A percentile compares a stretch with the other conserved stretches of the same genome.
phyloP scores from a whole-genome alignment of 2,797 vertebrate genomes.

The Peromyscus nudipes region DNA sequence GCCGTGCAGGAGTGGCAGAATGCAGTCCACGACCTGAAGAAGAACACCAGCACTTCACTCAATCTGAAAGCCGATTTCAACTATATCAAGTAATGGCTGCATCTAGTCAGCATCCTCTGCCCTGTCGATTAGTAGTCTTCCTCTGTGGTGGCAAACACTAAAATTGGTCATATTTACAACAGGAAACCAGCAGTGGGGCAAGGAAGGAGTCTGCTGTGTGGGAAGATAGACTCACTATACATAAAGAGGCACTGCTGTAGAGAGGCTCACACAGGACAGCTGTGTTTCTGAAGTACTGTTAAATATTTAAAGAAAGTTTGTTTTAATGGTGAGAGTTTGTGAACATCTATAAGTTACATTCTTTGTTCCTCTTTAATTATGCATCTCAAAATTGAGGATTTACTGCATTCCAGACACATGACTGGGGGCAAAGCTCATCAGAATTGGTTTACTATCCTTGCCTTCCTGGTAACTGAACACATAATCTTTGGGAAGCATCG shows the following conservation, averaged over 20 bases:
- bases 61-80: conserved; percentile 97
- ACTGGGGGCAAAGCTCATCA: background rate
- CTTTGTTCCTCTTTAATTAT: background rate
- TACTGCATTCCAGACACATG: background rate
- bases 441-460: background rate
- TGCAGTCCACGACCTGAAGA: conserved; percentile 93
- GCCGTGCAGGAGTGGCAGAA: conserved; percentile 98
- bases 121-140: background rate
- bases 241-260: conserved; percentile 18
- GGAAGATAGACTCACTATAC: background rate
- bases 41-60: conserved; percentile 92
- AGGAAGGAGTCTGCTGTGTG: background rate
- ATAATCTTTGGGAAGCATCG: background rate
- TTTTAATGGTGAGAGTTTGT: background rate
- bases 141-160: background rate
- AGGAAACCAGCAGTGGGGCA: background rate
- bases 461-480: background rate
- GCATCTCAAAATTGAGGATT: conserved; percentile 18
- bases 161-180: background rate
- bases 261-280: background rate
- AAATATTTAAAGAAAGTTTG: background rate
- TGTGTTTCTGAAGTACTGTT: conserved; percentile 40
- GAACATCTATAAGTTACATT: background rate
- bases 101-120: background rate
- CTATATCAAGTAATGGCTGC: conserved; percentile 93